Base-by-base conservation (phyloP, 2,888 invertebrate genomes). In the Pycnomerus fuliginosus region DNA sequence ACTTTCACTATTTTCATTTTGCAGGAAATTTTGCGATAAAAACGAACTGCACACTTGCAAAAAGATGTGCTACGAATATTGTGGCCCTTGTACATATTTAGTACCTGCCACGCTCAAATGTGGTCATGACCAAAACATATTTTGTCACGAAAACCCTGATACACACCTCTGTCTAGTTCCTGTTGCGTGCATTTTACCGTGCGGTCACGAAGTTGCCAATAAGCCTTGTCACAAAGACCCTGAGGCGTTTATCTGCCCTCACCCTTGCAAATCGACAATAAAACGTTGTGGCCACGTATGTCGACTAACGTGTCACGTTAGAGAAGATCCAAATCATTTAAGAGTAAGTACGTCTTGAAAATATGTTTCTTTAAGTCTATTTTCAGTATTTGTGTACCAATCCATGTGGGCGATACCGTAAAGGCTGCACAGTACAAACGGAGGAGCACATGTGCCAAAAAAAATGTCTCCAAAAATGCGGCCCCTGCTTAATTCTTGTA, bases 211-310 rank as follows among this genome's bases (percentile, higher is more conserved):
- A 70, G 64, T 66, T 0, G 53, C 61, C 16, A n/a, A n/a, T n/a
- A 78, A 78, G 56, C 61, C 61, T 2, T 82, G 81, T 58, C 57
- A 67, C 43, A 28, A 57, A 35, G 56, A 74, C 22, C 38, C 69
- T 2, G 58, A 66, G 1, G 39, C 50, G 0, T 72, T 74, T 16
- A 34, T 24, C 5, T 81, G 80, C 60, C 55, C 61, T 1, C 59
- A 40, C 68, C 71, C 66, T 1, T 85, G 85, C 60, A 72, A 74
- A 28, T 64, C 68, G 15, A 72, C 79, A 15, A 70, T 84, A 14
- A 68, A 70, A 49, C 63, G 69, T 10, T 87, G 83, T 64, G 85
- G 85, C 0, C 87, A 87, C 65, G 65, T 71, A 1, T 87, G 87
- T 63, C 48, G 32, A 1, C 64, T 54, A 32, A 61, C 47, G 1